phyloP scores from a whole-genome alignment of 2,888 invertebrate genomes.

The Apeira syringaria region DNA sequence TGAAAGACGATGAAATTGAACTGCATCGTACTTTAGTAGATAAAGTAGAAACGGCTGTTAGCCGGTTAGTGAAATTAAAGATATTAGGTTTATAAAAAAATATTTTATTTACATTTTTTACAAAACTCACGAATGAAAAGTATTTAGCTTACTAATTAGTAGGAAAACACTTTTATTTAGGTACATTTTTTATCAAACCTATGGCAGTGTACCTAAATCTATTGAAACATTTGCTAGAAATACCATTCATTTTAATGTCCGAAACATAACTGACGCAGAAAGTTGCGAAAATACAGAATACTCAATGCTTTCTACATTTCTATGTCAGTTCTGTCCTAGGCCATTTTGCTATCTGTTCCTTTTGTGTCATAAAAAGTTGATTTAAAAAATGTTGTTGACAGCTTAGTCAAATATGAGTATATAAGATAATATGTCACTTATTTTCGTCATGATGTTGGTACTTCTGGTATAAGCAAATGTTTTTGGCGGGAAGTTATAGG shows the following conservation, averaged over 20 bases:
- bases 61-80: not conserved
- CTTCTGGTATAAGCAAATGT: constrained; percentile 20
- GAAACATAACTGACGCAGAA: constrained; percentile 1
- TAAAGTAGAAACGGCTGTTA: too few relatives aligned
- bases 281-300: too few relatives aligned
- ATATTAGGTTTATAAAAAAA: constrained; percentile 22
- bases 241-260: constrained; percentile 2
- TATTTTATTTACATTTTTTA: constrained; percentile 47
- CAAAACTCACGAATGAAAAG: constrained; percentile 32
- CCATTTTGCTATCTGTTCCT: not conserved
- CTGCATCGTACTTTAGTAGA: too few relatives aligned
- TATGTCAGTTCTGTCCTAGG: not conserved
- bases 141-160: constrained; percentile 13
- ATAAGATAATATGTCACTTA: too few relatives aligned
- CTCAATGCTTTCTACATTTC: too few relatives aligned
- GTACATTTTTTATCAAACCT: constrained; percentile 16
- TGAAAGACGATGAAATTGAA: too few relatives aligned
- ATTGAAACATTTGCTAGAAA: constrained; percentile 11
- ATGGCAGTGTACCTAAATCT: constrained; percentile 22
- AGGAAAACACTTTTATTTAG: constrained; percentile 12
- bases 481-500: constrained; percentile 13
- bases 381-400: too few relatives aligned
- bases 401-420: too few relatives aligned
- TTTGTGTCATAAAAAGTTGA: too few relatives aligned
- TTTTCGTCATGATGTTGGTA: too few relatives aligned